phyloP scores from a whole-genome alignment of 2,797 vertebrate species.

The Antrozous pallidus region DNA sequence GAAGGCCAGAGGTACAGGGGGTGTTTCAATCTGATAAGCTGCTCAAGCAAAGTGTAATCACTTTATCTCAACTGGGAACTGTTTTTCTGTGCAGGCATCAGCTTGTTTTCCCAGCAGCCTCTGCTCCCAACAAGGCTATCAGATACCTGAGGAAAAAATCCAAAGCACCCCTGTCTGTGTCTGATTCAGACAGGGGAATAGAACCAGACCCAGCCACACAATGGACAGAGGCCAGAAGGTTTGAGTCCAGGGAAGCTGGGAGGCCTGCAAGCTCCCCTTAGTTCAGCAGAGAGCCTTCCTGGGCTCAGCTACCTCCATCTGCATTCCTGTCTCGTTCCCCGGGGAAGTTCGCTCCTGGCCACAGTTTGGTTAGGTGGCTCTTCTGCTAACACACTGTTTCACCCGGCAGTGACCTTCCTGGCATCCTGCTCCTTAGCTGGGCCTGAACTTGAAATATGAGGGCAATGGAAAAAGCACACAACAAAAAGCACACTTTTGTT shows the following conservation, averaged over 20 bases:
- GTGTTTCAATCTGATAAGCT: constrained; percentile 72
- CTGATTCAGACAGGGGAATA: not conserved
- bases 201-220: not conserved
- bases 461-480: not conserved
- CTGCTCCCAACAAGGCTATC: constrained; percentile 47
- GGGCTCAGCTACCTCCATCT: not conserved
- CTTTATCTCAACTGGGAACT: constrained; percentile 65
- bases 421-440: constrained; percentile 14
- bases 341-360: not conserved
- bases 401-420: not conserved
- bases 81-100: constrained; percentile 62
- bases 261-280: not conserved
- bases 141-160: constrained; percentile 59
- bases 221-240: not conserved
- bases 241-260: not conserved
- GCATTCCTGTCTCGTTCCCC: not conserved
- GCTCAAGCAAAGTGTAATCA: constrained; percentile 55
- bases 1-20: constrained; percentile 44
- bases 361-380: not conserved
- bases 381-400: not conserved
- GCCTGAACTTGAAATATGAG: constrained; percentile 40
- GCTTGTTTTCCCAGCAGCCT: constrained; percentile 70
- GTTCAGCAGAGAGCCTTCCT: not conserved
- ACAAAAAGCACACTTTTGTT: not conserved
- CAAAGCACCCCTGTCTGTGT: not conserved